Evolutionary conservation across 1,140 invertebrate species (phyloP), one percentile per base, ranked within the genome.

Genomic region (Macrobrachium nipponense): DNA sequence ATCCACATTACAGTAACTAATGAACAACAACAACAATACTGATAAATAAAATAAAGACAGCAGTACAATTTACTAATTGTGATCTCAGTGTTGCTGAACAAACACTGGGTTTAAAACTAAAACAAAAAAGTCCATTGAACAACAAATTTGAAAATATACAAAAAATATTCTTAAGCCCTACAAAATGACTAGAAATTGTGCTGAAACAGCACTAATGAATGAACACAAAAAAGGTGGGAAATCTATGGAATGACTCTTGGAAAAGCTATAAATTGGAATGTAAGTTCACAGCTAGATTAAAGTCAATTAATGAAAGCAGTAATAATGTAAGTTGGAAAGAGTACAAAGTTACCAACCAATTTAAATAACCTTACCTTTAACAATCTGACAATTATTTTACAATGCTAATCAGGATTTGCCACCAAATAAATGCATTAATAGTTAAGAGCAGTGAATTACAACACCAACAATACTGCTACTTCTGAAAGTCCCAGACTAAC

Each of bases 211-310:
- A 70, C 68, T 27, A 36, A 27, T 70, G 23, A 23, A 27, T 70
- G 68, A 70, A 70, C 68, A 70, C 68, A 70, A 70, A 70, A 70
- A 70, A 70, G 68, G 68, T 70, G 68, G 68, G 68, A 70, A 43
- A 23, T 70, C 51, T 23, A 70, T 27, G 68, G 68, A 70, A 70
- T 70, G 68, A 70, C 68, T 70, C 15, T 23, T 66, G 27, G 12
- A 70, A 70, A 70, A 27, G 68, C 68, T 27, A 70, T 27, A 70
- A 14, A 70, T 70, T 27, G 36, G 68, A 23, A 70, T 70, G 68
- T 70, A 70, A 70, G 23, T 27, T 70, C 68, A 70, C 68, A 27
- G 36, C 36, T 70, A 27, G 68, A 23, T 43, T 70, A 20, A 70
- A 70, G 51, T 51, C 7, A 51, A 51, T 51, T 51, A 10, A 51